Evolutionary conservation across 2,113 vertebrate genomes (phyloP).

Genomic region (Rhabdomys dilectus): DNA sequence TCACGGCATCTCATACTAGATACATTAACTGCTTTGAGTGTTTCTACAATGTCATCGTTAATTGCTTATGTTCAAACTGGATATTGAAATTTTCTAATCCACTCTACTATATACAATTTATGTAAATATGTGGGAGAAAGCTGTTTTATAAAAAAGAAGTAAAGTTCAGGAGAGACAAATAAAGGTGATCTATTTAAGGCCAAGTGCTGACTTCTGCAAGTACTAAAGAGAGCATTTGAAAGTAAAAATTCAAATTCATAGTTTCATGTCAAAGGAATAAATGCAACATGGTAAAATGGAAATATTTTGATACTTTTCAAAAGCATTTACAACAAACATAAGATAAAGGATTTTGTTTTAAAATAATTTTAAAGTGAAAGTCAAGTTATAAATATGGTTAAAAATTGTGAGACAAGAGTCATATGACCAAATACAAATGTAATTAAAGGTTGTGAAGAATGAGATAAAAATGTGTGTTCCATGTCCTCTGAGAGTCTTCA

Average conservation of each 20-base stretch:
- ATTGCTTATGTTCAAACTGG: background rate
- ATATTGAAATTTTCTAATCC: conserved; percentile 11
- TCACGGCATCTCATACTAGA: background rate
- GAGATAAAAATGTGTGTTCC: background rate
- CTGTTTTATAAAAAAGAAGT: background rate
- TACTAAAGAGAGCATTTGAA: background rate
- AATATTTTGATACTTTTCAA: background rate
- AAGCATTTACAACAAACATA: background rate
- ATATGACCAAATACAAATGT: background rate
- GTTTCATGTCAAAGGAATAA: conserved; percentile 13
- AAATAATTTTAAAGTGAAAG: conserved; percentile 33
- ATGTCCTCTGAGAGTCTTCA: background rate
- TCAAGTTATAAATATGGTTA: background rate
- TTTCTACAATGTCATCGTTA: background rate
- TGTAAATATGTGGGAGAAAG: background rate
- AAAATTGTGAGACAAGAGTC: background rate
- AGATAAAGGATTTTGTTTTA: background rate
- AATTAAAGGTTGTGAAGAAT: background rate
- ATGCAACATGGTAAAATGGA: background rate
- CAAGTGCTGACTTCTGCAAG: conserved; percentile 4
- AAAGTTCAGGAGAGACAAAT: conserved; percentile 40
- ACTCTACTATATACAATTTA: background rate
- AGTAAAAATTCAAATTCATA: background rate
- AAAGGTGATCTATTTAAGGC: conserved; percentile 6
- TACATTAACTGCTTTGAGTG: background rate